A percentile compares a stretch with the other conserved stretches of the same genome.
Conservation (phyloP, 2,113 vertebrate genomes). For the Siphamia tubifer region DNA sequence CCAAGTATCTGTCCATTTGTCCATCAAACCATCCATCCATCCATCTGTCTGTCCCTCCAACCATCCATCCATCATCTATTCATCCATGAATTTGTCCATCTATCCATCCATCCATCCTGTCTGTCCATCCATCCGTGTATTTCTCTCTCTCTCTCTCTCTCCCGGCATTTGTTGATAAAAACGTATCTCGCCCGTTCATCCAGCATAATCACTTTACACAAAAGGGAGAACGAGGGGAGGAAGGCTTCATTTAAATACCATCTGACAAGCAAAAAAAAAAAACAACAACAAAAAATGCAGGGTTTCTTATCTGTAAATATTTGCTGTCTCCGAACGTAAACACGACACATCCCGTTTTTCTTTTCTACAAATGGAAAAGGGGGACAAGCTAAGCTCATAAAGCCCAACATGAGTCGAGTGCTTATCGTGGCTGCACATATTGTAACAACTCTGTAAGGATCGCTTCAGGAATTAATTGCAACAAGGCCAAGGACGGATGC, state of each 20-base stretch:
- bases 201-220: slow-evolving; percentile 47
- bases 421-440: slow-evolving; percentile 23
- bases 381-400: neutral
- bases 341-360: neutral
- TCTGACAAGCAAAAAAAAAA: slow-evolving; percentile 37
- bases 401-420: neutral
- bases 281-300: neutral
- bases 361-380: slow-evolving; percentile 13
- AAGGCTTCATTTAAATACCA: slow-evolving; percentile 46
- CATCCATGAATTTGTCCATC: too few relatives aligned
- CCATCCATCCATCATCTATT: too few relatives aligned
- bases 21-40: too few relatives aligned
- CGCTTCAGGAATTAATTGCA: slow-evolving; percentile 22
- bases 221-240: slow-evolving; percentile 20
- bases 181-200: slow-evolving; percentile 39
- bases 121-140: too few relatives aligned
- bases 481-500: slow-evolving; percentile 7
- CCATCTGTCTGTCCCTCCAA: too few relatives aligned
- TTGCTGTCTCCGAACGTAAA: slow-evolving; percentile 30
- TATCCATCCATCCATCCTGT: too few relatives aligned
- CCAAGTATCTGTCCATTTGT: too few relatives aligned
- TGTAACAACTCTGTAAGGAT: slow-evolving; percentile 2
- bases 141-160: too few relatives aligned
- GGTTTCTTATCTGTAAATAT: slow-evolving; percentile 47
- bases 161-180: slow-evolving; percentile 32